A percentile compares a stretch with the other conserved stretches of the same genome.
phyloP scores from a whole-genome alignment of 2,797 vertebrate species.

The Threskiornis aethiopicus region DNA sequence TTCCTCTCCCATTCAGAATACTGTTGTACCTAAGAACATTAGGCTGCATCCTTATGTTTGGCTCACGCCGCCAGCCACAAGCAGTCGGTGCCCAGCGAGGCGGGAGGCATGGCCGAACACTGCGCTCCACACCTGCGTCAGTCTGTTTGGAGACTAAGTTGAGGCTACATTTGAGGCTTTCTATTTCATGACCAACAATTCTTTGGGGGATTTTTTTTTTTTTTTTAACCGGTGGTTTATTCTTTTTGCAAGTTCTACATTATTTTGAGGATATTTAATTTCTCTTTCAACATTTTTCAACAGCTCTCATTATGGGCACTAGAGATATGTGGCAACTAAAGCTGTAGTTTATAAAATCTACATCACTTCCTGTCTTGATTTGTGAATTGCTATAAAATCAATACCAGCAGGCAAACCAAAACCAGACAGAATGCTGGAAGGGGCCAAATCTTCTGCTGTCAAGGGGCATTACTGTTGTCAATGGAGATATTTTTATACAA shows the following conservation, averaged over 20 bases:
- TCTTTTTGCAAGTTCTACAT: not conserved
- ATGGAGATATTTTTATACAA: not conserved
- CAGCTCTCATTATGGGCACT: not conserved
- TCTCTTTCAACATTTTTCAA: not conserved
- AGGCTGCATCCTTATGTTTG: not conserved
- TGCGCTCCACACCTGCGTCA: not conserved
- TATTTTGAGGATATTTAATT: not conserved
- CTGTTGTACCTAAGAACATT: not conserved
- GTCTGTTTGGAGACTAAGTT: not conserved
- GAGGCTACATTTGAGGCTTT: not conserved
- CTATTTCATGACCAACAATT: not conserved
- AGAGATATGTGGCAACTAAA: not conserved
- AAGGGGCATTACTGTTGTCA: not conserved
- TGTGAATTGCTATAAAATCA: not conserved
- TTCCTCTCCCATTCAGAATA: not conserved
- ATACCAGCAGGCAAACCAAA: not conserved
- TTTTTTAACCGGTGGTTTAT: not conserved
- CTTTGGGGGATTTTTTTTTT: not conserved
- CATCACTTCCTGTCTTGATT: not conserved
- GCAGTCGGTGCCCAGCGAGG: fast-evolving
- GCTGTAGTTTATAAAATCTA: not conserved
- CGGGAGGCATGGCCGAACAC: fast-evolving
- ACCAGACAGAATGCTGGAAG: not conserved
- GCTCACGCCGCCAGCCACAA: fast-evolving
- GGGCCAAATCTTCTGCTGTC: not conserved